Conservation (phyloP, 2,888 invertebrate species). For the Buathra laborator region DNA sequence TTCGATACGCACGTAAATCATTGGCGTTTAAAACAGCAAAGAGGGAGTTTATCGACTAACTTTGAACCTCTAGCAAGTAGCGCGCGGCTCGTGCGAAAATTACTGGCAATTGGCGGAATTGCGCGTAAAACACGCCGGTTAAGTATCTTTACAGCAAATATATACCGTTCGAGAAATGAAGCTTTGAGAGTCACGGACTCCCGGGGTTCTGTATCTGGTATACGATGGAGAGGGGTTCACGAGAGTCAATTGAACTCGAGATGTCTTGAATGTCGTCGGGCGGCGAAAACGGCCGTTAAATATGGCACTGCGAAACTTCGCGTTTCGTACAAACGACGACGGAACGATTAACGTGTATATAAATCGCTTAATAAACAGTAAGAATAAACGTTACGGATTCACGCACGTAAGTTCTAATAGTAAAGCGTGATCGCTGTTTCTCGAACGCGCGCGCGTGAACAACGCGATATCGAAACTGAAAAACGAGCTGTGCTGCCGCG, state of each 20-base stretch:
- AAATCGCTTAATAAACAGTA: too few species aligned
- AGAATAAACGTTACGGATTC: too few species aligned
- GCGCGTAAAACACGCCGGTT: slow-evolving; percentile 34
- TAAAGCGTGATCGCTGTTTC: too few species aligned
- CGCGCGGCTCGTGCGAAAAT: slow-evolving; percentile 52
- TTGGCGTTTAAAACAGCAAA: slow-evolving; percentile 22
- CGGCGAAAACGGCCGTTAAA: background rate
- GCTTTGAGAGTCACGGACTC: slow-evolving; percentile 3
- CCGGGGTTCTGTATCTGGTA: background rate
- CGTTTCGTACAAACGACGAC: too few species aligned
- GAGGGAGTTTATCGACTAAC: slow-evolving; percentile 1
- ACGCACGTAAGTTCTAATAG: too few species aligned
- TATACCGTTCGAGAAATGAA: slow-evolving; percentile 3
- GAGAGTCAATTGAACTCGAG: slow-evolving; percentile 20
- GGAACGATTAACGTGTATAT: too few species aligned
- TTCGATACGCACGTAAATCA: slow-evolving; percentile 59
- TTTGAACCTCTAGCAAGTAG: background rate
- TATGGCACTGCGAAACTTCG: slow-evolving; percentile 6
- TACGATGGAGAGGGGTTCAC: slow-evolving; percentile 5
- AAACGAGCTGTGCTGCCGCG: background rate
- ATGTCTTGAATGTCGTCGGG: background rate
- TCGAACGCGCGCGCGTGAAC: too few species aligned
- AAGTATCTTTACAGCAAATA: slow-evolving; percentile 3
- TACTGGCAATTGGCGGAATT: slow-evolving; percentile 66
- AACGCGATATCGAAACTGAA: background rate